Base-by-base conservation (phyloP, 2,797 vertebrate species). In the Meriones psammophilus region DNA sequence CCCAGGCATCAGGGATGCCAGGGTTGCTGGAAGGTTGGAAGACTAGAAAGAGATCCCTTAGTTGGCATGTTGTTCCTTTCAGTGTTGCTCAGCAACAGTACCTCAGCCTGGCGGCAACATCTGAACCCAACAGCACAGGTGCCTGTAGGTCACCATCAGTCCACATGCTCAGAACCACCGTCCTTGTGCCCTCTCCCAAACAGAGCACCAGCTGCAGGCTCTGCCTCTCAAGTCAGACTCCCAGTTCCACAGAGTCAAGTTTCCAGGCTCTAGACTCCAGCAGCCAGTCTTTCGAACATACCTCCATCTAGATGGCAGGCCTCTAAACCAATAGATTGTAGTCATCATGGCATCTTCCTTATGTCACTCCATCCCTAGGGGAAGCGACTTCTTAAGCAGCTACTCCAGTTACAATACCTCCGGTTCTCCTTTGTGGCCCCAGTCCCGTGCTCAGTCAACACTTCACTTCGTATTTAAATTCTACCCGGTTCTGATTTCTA, bases 401-500 rank as follows among this genome's bases (percentile, higher is more conserved):
- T 60, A 42, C 58, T 46, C 20, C 1, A 2, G 88, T 86, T 78
- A 15, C 66, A 69, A 88, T 62, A 33, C 39, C 18, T 88, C 60
- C 13, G 28, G 46, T 6, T 69, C 42, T 5, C 5, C 30, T 13
- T 84, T 79, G 60, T 39, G 39, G 12, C 46, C 69, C 83, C 36
- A 39, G 71, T 54, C 46, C 28, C 84, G 3, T 13, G 28, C 10
- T 14, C 8, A 24, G 74, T 46, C 77, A 88, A 90, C 10, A 60
- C 13, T 66, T 87, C 58, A 78, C 60, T 71, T 73, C 62, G 18
- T 9, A 74, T 79, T 85, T 54, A 90, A 81, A 81, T 66, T 87
- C 58, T 76, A 46, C 24, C 24, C 58, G 60, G 28, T 96, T 92
- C 79, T 95, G 22, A 46, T 76, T 91, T 76, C 91, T 87, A 60